Percentiles rank a stretch among this genome's conserved stretches.
phyloP scores from a whole-genome alignment of 2,113 vertebrate species.

The Cryptomyrus ogoouensis region DNA sequence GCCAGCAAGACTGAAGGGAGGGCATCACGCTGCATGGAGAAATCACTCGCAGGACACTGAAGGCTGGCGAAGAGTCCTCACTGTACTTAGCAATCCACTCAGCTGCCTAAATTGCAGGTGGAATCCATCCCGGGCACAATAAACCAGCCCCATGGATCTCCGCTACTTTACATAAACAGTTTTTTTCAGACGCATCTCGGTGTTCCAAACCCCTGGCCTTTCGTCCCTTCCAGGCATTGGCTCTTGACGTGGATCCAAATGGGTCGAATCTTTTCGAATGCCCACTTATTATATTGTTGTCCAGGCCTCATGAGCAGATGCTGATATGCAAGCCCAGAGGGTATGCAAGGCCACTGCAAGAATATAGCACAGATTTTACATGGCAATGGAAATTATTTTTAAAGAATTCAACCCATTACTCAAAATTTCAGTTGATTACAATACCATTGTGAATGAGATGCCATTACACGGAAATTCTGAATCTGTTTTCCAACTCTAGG shows the following conservation, averaged over 20 bases:
- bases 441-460: background rate
- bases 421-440: constrained; percentile 1
- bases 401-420: background rate
- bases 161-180: background rate
- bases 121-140: background rate
- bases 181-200: background rate
- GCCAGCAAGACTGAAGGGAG: background rate
- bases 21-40: background rate
- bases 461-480: background rate
- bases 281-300: background rate
- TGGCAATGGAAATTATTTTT: background rate
- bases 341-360: background rate
- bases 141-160: background rate
- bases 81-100: background rate
- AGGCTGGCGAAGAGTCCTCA: background rate
- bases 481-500: background rate
- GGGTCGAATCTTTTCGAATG: constrained; percentile 15
- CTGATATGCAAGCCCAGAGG: background rate
- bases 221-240: no score
- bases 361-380: background rate
- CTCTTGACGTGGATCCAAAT: constrained; percentile 17
- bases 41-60: background rate
- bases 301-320: background rate
- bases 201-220: background rate
- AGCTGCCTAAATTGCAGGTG: background rate